Base-by-base conservation (phyloP, 2,888 invertebrate species). In the Microctonus hyperodae region DNA sequence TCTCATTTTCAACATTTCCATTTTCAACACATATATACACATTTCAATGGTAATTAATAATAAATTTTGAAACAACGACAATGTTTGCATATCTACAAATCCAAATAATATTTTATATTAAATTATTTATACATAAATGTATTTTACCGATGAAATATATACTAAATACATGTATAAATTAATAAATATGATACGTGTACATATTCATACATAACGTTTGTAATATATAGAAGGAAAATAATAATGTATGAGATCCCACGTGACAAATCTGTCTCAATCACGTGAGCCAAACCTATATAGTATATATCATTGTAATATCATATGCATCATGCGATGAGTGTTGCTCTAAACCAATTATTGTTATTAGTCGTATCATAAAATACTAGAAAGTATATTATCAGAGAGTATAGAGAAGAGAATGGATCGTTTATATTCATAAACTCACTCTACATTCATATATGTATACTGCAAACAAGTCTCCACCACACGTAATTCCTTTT, bases 201-300 rank as follows among this genome's bases (percentile, higher is more conserved):
- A 11, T 51, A 37, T 22, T 31, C 13, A 28, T 37, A 33, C 23
- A 53, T 16, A 33, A 9, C 11, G 4, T 31, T 31, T 57, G 20
- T 31, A 23, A 44, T 20, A 53, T 13, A 11, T 1, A 57, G n/a
- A n/a, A 25, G 20, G 7, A 50, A 48, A 50, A 56, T 28, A 16
- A n/a, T 65, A 65, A 65, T 28, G 65, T 51, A 65, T 65, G 51
- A 59, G 40, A 59, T 67, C 62, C 67, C 70, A 69, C 71, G 70
- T 76, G 74, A 76, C 75, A 74, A 77, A 74, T 72, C 74, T 71
- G 74, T 73, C 71, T 75, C 72, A 76, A 76, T 76, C 75, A 72
- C 74, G 73, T 69, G 69, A 74, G 68, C 13, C 31, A 28, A 51
- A 51, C 55, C 55, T 55, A 28, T 53, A 53, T 25, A 53, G 53